A percentile compares a stretch with the other conserved stretches of the same genome.
These are phyloP conservation scores for Xylocopa sonorina DNA, from an alignment of 1,140 invertebrate genomes.

Conservation along the genomic window DNA sequence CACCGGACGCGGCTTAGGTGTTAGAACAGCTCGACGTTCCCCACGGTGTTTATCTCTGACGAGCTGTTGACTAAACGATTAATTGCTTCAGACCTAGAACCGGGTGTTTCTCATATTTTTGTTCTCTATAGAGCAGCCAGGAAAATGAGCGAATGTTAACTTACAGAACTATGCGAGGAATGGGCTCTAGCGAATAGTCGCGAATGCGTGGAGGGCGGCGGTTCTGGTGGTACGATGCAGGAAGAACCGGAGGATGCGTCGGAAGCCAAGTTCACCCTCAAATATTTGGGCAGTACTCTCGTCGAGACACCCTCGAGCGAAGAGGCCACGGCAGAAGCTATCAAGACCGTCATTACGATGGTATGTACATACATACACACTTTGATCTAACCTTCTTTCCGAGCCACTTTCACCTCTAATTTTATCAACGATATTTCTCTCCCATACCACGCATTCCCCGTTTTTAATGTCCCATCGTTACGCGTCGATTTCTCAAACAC, in stretches of 20 bases:
- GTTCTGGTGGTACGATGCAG: conserved; percentile 75
- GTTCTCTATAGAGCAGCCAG: too few relatives aligned
- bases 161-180: conserved; percentile 90
- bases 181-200: conserved; percentile 86
- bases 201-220: conserved; percentile 84
- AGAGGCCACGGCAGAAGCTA: conserved; percentile 86
- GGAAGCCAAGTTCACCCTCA: conserved; percentile 86
- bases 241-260: conserved; percentile 83
- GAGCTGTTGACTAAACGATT: too few relatives aligned
- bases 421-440: not conserved
- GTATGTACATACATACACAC: conserved; percentile 75
- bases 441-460: too few relatives aligned
- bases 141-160: conserved; percentile 36
- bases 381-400: not conserved
- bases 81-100: too few relatives aligned
- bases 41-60: conserved; percentile 38
- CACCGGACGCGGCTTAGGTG: conserved; percentile 43
- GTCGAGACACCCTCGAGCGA: conserved; percentile 86
- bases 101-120: too few relatives aligned
- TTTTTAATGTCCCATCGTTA: too few relatives aligned
- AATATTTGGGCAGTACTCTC: conserved; percentile 88
- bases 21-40: too few relatives aligned
- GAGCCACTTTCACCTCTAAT: too few relatives aligned
- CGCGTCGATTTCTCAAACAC: too few relatives aligned
- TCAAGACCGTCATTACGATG: conserved; percentile 87